Percentiles rank a stretch among this genome's conserved stretches.
Conservation (phyloP, 2,113 vertebrate species). For the Megaleporinus macrocephalus region DNA sequence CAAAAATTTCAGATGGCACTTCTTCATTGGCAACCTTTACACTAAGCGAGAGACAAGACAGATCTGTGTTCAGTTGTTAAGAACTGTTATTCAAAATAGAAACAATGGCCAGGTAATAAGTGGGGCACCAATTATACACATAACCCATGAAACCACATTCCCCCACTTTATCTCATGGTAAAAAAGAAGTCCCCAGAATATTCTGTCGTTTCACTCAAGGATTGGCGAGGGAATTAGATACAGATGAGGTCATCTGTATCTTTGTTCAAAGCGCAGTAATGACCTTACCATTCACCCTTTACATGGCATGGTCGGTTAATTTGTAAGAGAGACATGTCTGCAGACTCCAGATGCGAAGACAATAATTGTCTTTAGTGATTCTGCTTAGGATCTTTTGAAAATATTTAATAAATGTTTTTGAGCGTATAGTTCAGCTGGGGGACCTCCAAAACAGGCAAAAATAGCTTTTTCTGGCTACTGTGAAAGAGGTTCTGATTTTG, state of each 20-base stretch:
- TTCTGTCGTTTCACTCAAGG: background rate
- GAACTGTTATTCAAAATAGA: too few relatives aligned
- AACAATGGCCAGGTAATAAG: too few relatives aligned
- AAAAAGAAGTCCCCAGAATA: background rate
- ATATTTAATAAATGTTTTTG: too few relatives aligned
- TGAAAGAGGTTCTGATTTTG: background rate
- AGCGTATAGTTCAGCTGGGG: too few relatives aligned
- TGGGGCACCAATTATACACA: too few relatives aligned
- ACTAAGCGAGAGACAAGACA: background rate
- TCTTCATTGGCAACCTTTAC: background rate
- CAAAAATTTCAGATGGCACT: background rate
- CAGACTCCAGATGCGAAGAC: conserved; percentile 18
- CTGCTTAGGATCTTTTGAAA: conserved; percentile 33
- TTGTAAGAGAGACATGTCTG: background rate
- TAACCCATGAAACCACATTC: background rate
- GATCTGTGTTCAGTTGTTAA: too few relatives aligned
- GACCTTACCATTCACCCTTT: background rate
- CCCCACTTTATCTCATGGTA: background rate
- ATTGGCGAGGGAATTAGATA: background rate
- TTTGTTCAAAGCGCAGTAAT: background rate
- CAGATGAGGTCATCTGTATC: background rate
- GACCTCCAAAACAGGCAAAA: too few relatives aligned
- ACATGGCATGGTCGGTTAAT: background rate
- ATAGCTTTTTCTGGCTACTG: too few relatives aligned
- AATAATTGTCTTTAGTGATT: conserved; percentile 14